These are phyloP conservation scores for Galeopsomyia nigrocyanea DNA, from an alignment of 2,888 invertebrate genomes.

Conservation along the genomic window DNA sequence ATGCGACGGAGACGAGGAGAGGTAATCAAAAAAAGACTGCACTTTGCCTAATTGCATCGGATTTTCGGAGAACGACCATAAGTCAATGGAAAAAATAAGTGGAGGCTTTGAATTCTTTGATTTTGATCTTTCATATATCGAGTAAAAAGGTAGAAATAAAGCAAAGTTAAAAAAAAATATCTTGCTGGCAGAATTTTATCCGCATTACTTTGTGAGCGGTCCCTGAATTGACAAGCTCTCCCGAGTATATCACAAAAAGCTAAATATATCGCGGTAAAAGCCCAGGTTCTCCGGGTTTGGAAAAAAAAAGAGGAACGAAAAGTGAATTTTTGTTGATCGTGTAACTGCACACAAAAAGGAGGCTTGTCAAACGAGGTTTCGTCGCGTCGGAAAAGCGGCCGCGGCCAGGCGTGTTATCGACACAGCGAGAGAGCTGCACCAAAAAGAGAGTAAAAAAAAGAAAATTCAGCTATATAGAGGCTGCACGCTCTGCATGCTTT, in stretches of 20 bases:
- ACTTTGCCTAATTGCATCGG: no score
- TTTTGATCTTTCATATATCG: no score
- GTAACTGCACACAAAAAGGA: not conserved
- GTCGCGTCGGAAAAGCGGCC: not conserved
- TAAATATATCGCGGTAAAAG: slow-evolving; percentile 2
- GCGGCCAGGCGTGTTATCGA: slow-evolving; percentile 30
- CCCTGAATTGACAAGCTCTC: not conserved
- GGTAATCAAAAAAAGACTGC: no score
- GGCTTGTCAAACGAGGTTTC: slow-evolving; percentile 31
- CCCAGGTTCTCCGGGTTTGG: slow-evolving; percentile 25
- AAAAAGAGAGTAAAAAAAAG: not conserved
- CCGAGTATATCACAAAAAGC: slow-evolving; percentile 1
- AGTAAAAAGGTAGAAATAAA: no score
- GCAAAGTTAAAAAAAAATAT: no score
- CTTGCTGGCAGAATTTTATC: no score
- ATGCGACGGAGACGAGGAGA: not conserved
- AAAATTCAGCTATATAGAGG: not conserved
- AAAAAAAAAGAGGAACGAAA: slow-evolving; percentile 1
- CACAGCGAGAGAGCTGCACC: not conserved
- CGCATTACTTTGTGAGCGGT: slow-evolving; percentile 5
- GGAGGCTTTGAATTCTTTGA: no score
- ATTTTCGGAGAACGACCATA: no score
- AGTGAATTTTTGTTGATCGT: not conserved
- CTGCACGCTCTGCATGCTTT: not conserved
- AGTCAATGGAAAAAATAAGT: no score